Percentiles rank a stretch among this genome's conserved stretches.
phyloP scores from a whole-genome alignment of 2,113 vertebrate species.

The Zonotrichia leucophrys region DNA sequence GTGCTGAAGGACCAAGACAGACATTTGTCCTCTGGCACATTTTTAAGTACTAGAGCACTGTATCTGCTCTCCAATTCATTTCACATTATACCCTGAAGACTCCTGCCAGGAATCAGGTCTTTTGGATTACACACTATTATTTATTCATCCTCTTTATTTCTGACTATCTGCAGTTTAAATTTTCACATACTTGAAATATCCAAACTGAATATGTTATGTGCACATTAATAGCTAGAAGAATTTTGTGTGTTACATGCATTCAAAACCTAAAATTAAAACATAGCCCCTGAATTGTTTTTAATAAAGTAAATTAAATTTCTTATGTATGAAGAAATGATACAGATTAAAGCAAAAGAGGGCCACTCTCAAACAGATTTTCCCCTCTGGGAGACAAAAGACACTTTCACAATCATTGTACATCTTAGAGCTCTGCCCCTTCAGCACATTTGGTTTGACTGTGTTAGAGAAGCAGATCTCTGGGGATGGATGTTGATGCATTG shows the following conservation, averaged over 20 bases:
- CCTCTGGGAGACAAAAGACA: background rate
- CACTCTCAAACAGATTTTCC: background rate
- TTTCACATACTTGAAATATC: background rate
- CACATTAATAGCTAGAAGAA: background rate
- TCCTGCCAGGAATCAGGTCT: background rate
- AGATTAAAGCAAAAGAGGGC: background rate
- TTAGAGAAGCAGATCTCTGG: constrained; percentile 38
- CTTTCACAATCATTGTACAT: background rate
- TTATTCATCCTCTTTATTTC: constrained; percentile 19
- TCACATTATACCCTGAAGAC: background rate
- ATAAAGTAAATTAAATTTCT: background rate
- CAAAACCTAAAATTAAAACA: background rate
- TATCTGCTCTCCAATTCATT: background rate
- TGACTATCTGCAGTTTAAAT: background rate
- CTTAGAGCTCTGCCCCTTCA: constrained; percentile 15
- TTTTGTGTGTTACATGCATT: background rate
- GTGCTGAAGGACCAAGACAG: background rate
- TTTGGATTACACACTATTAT: background rate
- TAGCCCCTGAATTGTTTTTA: background rate
- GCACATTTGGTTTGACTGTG: constrained; percentile 19
- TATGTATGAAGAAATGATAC: background rate
- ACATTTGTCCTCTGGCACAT: background rate
- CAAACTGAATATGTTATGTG: background rate
- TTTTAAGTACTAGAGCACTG: background rate
- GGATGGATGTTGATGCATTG: constrained; percentile 28